phyloP scores from a whole-genome alignment of 92 coral and sea anemone genomes.

The Heliopora coerulea region DNA sequence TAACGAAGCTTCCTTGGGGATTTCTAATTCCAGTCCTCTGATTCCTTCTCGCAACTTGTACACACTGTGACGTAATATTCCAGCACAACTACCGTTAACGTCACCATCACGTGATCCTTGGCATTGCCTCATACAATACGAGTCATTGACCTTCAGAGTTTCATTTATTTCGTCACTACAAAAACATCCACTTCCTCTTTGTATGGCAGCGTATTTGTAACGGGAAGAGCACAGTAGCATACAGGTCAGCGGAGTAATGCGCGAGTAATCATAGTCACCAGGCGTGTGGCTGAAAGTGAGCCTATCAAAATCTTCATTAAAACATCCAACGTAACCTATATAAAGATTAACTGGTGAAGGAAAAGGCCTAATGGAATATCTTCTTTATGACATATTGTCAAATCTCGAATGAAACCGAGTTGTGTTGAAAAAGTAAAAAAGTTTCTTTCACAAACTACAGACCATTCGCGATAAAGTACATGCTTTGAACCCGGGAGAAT shows the following conservation, averaged over 20 bases:
- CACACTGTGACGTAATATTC: constrained; percentile 56
- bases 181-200: constrained; percentile 64
- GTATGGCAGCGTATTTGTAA: constrained; percentile 81
- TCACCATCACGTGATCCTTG: constrained; percentile 60
- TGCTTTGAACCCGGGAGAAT: no score
- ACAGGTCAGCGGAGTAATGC: constrained; percentile 80
- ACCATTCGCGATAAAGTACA: no score
- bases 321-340: constrained; percentile 84
- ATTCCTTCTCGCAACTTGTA: constrained; percentile 72
- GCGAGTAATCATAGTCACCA: constrained; percentile 68
- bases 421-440: no score
- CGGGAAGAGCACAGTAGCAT: constrained; percentile 64
- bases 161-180: constrained; percentile 66
- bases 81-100: constrained; percentile 69
- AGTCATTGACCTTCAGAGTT: constrained; percentile 58
- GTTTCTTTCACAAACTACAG: no score
- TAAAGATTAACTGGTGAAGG: background rate
- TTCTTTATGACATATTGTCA: no score
- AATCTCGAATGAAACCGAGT: no score
- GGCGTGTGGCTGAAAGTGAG: constrained; percentile 70
- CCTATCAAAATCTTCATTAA: constrained; percentile 50
- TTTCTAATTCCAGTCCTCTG: constrained; percentile 59
- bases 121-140: constrained; percentile 64
- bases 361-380: no score
- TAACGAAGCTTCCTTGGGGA: background rate